phyloP scores from a whole-genome alignment of 2,888 invertebrate species.

The Oscheius myriophilus region DNA sequence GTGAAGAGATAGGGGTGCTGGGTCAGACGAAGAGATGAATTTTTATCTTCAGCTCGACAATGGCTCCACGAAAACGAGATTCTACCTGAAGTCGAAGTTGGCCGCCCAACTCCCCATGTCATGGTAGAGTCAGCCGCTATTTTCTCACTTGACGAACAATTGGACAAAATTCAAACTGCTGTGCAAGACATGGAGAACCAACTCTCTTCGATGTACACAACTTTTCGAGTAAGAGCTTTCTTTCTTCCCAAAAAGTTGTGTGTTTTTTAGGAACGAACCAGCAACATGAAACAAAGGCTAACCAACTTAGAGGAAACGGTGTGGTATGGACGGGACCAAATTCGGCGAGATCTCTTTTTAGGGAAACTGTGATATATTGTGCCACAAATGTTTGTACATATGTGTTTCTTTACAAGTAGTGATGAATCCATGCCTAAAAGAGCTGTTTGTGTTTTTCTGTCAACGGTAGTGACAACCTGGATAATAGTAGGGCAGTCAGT shows the following conservation, averaged over 20 bases:
- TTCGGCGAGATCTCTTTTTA: constrained; percentile 1
- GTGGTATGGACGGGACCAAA: constrained; percentile 10
- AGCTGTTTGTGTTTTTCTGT: too few relatives aligned
- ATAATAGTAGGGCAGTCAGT: too few relatives aligned
- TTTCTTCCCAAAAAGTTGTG: not conserved
- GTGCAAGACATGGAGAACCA: constrained; percentile 1
- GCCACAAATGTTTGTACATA: too few relatives aligned
- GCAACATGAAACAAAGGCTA: constrained; percentile 22
- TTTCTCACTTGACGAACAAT: constrained; percentile 12
- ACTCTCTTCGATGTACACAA: constrained; percentile 6
- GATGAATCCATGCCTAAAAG: too few relatives aligned
- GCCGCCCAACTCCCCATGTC: not conserved
- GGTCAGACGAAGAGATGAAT: too few relatives aligned
- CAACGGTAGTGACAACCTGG: too few relatives aligned
- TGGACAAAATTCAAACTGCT: not conserved
- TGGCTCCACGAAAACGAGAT: constrained; percentile 35
- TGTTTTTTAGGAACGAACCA: constrained; percentile 2
- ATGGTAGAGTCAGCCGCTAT: constrained; percentile 1
- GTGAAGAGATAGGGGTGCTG: too few relatives aligned
- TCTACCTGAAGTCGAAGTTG: constrained; percentile 3
- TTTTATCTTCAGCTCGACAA: constrained; percentile 36
- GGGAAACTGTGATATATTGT: constrained; percentile 3
- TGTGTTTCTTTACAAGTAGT: too few relatives aligned
- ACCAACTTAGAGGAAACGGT: constrained; percentile 7
- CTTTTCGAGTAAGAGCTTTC: not conserved